Evolutionary conservation across 2,113 vertebrate genomes (phyloP), one percentile per base, ranked within the genome.

Genomic region (Noctilio leporinus): DNA sequence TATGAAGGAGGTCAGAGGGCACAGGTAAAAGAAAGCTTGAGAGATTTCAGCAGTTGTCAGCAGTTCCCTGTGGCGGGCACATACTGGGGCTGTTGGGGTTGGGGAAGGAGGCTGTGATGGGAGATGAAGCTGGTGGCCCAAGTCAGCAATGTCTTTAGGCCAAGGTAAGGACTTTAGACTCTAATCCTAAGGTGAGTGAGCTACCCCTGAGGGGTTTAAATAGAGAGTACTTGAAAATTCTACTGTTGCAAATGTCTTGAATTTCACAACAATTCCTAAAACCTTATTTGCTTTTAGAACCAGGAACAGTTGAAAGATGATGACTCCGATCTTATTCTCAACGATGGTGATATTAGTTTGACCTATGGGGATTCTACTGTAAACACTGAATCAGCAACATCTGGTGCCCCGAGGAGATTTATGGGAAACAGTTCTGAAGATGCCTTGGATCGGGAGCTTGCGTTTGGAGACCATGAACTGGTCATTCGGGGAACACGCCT

Each of bases 271-370:
- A 45, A 35, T 88, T 91, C 70, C 67, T 88, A 47, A 91, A 73
- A 75, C 26, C 87, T 94, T 70, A 12, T 82, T 95, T 92, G 8
- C 51, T 67, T 97, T 70, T 97, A 99, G 99, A 99, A 99, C 24
- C 99, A 99, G 95, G 98, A 98, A 57, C 99, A 99, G 97, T 97
- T 99, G 98, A 99, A 99, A 96, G 99, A 99, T 1, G 99, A 99
- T 7, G 99, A 99, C 97, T 99, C 99, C 0, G 99, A 99, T 98
- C 99, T 99, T 91, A 99, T 99, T 97, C 97, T 99, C 98, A 99
- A 99, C 0, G 99, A 99, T 0, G 98, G 99, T 0, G 99, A 99
- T 84, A 99, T 99, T 97, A 99, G 98, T 89, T 98, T 99, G 98
- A 99, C 99, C 0, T 99, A 99, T 0, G 99, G 99, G 0, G 99